Evolutionary conservation across 2,888 invertebrate genomes (phyloP), one percentile per base, ranked within the genome.

Genomic region (Xylophagus ater): DNA sequence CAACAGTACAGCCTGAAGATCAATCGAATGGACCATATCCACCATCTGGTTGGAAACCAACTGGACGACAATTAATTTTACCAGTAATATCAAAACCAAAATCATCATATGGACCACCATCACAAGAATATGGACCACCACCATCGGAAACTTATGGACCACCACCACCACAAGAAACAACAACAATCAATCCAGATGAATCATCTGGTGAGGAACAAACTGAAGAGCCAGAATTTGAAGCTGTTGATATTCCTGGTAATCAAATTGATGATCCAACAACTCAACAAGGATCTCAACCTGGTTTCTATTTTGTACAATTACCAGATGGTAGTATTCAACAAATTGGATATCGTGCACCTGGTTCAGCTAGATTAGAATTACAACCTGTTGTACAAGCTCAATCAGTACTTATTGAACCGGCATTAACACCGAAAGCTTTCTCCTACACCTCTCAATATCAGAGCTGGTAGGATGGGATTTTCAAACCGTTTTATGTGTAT

Each of bases 31-130:
- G 21, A 23, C 36, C 36, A 26, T 43, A 43, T 32, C n/a, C 23
- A 32, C 37, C 40, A 34, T 25, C 37, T 9, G 43, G 43, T 4
- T 43, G 43, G 43, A 34, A 25, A 25, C 43, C 43, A 31, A 20
- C 14, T 14, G 43, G 43, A 13, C 30, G 24, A 9, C 14, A 32
- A 15, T 33, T 43, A 20, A 19, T 20, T 7, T 34, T 43, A 21
- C 43, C 43, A 25, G 15, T 19, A 9, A 37, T 17, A 12, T 4
- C 20, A 34, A 20, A n/a, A 10, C 28, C 24, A 17, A 25, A 12
- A 17, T 10, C 21, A 25, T 29, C 17, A 13, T 32, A 32, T 32
- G 32, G 32, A 1, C 14, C 32, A 32, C 32, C 32, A 32, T 8
- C 29, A 29, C 15, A 29, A 6, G 4, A 4, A 10, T 13, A 32